Evolutionary conservation across 1,140 invertebrate species (phyloP), one percentile per base, ranked within the genome.

Genomic region (Laupala kohalensis): DNA sequence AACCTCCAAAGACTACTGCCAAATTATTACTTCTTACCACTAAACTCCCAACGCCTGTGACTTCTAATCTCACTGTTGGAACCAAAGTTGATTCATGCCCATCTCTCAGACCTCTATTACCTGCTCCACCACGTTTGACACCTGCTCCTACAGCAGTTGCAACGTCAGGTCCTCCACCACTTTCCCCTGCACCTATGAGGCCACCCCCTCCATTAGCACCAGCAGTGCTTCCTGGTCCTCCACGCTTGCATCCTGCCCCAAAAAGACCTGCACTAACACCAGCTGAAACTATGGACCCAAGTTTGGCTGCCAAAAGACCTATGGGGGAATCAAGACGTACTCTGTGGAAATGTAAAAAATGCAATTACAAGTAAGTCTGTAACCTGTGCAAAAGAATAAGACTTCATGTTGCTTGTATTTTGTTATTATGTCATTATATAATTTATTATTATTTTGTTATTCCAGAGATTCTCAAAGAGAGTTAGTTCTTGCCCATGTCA

Each of bases 311-410:
- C 0, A 71, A 71, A 24, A 26, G 27, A 23, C 26, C 64, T 24
- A 37, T n/a, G n/a, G 23, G 28, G n/a, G 69, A 82, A 13, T 80
- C 76, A 13, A 87, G 88, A 79, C 84, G 86, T 72, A 88, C 86
- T 19, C 80, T 89, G 66, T 91, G 88, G 84, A 92, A 92, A 78
- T 94, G 92, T 78, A 93, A 93, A 81, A 90, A 91, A 77, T 94
- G 92, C 76, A 88, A 88, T 77, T 93, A 90, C 78, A 90, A 86
- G 89, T 91, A 79, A 84, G 83, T n/a, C n/a, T n/a, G n/a, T n/a
- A n/a, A 63, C 62, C 62, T 63, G 13, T 63, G 13, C 13, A 15
- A 63, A 63, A 63, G 62, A 63, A 13, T 63, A 63, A 13, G 13
- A 63, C 62, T 63, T 63, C n/a, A 15, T 63, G n/a, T 63, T 13